Evolutionary conservation across 2,888 invertebrate genomes (phyloP).

Genomic region (Epicampocera succincta): DNA sequence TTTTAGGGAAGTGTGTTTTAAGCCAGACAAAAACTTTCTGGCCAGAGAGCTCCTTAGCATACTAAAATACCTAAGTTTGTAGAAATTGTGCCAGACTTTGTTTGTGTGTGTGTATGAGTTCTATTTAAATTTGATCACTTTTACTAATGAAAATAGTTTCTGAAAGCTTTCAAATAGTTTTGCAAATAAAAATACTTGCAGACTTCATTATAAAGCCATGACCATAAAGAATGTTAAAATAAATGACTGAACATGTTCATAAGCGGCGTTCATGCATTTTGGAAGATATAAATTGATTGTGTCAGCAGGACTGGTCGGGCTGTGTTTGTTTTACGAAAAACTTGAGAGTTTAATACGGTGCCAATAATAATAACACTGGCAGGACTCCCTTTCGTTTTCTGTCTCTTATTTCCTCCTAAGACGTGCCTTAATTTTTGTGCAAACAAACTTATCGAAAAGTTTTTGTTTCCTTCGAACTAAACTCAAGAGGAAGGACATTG

Average conservation of each 20-base stretch:
- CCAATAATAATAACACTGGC: slow-evolving; percentile 54
- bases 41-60: slow-evolving; percentile 35
- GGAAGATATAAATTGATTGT: slow-evolving; percentile 1
- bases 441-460: slow-evolving; percentile 56
- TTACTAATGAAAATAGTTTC: slow-evolving; percentile 59
- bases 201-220: slow-evolving; percentile 21
- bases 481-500: slow-evolving; percentile 13
- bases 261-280: not conserved
- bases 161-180: slow-evolving; percentile 54
- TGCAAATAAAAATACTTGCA: not conserved
- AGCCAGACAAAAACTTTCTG: slow-evolving; percentile 51
- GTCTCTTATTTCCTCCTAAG: not conserved
- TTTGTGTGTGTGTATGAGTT: not conserved
- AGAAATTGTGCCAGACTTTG: not conserved
- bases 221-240: slow-evolving; percentile 15
- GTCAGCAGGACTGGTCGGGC: not conserved
- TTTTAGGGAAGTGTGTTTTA: slow-evolving; percentile 23
- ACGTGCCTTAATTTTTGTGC: not conserved
- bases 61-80: slow-evolving; percentile 5
- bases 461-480: slow-evolving; percentile 16
- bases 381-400: not conserved
- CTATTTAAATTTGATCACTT: slow-evolving; percentile 47
- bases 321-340: slow-evolving; percentile 21
- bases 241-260: slow-evolving; percentile 24
- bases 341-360: slow-evolving; percentile 56